A percentile compares a stretch with the other conserved stretches of the same genome.
phyloP scores from a whole-genome alignment of 2,888 invertebrate genomes.

The Chouioia cunea region DNA sequence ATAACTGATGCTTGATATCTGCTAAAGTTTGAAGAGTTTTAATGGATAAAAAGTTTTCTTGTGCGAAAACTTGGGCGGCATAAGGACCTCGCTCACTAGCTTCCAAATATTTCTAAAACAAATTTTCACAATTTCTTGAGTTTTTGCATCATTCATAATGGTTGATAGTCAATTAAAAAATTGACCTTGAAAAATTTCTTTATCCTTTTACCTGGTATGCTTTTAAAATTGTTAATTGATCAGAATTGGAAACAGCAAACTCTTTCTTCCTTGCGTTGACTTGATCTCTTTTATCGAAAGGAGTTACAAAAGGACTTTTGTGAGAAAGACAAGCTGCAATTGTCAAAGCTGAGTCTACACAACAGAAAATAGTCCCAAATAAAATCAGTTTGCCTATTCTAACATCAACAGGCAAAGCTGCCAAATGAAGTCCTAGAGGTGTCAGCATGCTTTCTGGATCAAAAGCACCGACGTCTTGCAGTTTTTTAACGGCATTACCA shows the following conservation, averaged over 20 bases:
- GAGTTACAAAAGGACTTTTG: slow-evolving; percentile 83
- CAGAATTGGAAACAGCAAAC: slow-evolving; percentile 85
- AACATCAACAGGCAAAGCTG: slow-evolving; percentile 90
- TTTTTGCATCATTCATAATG: background rate
- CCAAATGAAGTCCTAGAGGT: slow-evolving; percentile 87
- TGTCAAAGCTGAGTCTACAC: slow-evolving; percentile 91
- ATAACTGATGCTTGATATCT: slow-evolving; percentile 87
- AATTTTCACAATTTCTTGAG: background rate
- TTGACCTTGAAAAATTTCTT: slow-evolving; percentile 4
- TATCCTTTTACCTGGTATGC: slow-evolving; percentile 83
- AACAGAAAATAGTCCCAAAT: slow-evolving; percentile 91
- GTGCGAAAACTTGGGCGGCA: slow-evolving; percentile 84
- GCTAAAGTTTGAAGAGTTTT: slow-evolving; percentile 86
- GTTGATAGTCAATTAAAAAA: no score
- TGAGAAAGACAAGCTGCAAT: slow-evolving; percentile 88
- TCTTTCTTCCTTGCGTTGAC: slow-evolving; percentile 80
- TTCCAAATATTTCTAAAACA: slow-evolving; percentile 81
- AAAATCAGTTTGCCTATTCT: slow-evolving; percentile 93
- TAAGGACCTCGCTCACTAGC: slow-evolving; percentile 74
- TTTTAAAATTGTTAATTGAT: slow-evolving; percentile 88
- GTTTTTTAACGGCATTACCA: slow-evolving; percentile 76
- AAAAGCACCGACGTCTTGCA: slow-evolving; percentile 85
- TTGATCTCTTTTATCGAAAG: slow-evolving; percentile 79
- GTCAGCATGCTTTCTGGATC: slow-evolving; percentile 82
- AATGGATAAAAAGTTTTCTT: slow-evolving; percentile 85